Conservation (phyloP, 2,797 vertebrate species). For the Harpagifer antarcticus region DNA sequence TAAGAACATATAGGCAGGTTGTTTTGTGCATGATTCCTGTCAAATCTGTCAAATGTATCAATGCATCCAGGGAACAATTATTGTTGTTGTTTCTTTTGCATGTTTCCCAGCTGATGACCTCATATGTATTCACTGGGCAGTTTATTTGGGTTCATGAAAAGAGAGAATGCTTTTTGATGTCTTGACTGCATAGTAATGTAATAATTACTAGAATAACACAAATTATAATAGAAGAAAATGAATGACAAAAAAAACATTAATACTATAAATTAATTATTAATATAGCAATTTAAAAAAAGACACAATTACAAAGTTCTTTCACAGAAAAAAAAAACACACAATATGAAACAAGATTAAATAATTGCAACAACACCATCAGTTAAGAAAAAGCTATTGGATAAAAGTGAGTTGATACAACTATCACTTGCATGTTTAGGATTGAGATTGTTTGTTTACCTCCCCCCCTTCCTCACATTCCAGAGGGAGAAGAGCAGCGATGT, state of each 20-base stretch:
- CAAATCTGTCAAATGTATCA: conserved; percentile 8
- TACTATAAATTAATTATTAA: neutral
- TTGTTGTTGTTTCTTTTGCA: conserved; percentile 6
- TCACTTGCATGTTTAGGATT: neutral
- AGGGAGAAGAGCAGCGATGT: conserved; percentile 82
- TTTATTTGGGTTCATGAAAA: conserved; percentile 12
- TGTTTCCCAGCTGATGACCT: neutral
- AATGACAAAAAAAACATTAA: too few species aligned
- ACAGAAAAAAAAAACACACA: neutral
- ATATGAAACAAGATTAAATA: neutral
- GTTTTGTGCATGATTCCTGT: conserved; percentile 7
- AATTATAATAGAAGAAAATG: too few species aligned
- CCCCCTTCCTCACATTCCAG: conserved; percentile 60
- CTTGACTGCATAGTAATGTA: neutral
- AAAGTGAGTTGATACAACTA: neutral
- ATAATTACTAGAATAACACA: too few species aligned
- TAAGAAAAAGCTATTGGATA: neutral
- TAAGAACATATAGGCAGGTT: conserved; percentile 12
- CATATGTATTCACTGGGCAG: conserved; percentile 27
- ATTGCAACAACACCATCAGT: neutral
- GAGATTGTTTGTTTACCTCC: conserved; percentile 23
- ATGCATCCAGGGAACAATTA: neutral
- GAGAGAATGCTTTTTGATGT: neutral
- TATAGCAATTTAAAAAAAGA: neutral
- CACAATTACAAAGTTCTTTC: neutral